Conservation (phyloP, 2,797 vertebrate genomes). For the Phataginus tricuspis region DNA sequence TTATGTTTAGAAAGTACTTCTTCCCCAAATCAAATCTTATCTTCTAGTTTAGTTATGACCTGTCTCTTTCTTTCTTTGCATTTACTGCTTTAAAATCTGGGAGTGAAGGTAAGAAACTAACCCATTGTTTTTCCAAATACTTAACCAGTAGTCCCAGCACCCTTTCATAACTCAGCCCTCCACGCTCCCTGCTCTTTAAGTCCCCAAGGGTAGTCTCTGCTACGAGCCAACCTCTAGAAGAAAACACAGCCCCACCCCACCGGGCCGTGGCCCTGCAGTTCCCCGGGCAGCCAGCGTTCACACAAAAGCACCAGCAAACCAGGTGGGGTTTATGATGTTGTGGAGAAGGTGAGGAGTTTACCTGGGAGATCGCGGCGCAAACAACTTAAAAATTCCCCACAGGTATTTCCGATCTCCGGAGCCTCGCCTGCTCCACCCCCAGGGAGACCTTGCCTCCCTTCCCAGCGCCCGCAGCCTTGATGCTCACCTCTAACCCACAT, state of each 20-base stretch:
- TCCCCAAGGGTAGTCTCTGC: not conserved
- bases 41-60: not conserved
- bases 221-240: not conserved
- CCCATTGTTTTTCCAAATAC: not conserved
- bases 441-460: not conserved
- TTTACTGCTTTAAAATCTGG: not conserved
- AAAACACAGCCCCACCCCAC: too few relatives aligned
- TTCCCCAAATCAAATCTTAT: not conserved
- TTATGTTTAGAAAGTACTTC: not conserved
- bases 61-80: not conserved
- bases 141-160: not conserved
- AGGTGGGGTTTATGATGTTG: too few relatives aligned
- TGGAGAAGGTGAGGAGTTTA: not conserved
- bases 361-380: constrained; percentile 31
- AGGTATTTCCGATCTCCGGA: not conserved
- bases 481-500: too few relatives aligned
- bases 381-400: not conserved
- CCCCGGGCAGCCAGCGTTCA: not conserved
- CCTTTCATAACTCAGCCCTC: not conserved
- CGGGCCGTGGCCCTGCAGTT: not conserved
- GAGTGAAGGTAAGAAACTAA: not conserved
- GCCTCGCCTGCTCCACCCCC: not conserved
- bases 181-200: not conserved
- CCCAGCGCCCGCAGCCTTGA: not conserved
- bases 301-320: not conserved